Evolutionary conservation across 2,797 vertebrate species (phyloP).

Genomic region (Siniperca obscura): DNA sequence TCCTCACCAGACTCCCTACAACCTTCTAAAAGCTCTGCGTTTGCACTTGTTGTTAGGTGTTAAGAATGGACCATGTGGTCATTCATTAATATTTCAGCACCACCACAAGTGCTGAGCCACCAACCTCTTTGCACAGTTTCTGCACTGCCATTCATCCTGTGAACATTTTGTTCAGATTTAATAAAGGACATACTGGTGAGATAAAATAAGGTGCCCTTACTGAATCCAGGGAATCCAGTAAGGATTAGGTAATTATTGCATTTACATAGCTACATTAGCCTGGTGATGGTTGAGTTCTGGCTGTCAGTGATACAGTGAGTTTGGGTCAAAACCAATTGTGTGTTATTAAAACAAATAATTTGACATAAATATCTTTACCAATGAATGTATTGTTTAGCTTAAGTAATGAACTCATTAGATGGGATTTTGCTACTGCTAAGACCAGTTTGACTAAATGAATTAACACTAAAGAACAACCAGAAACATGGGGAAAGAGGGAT

Average conservation of each 20-base stretch:
- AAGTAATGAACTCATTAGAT: not conserved
- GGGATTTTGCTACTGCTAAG: not conserved
- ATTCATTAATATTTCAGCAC: slow-evolving; percentile 46
- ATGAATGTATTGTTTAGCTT: not conserved
- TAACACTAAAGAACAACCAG: not conserved
- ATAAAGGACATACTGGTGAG: not conserved
- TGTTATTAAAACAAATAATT: not conserved
- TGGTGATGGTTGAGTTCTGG: not conserved
- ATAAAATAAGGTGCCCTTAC: not conserved
- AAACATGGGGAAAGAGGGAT: not conserved
- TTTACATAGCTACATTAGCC: not conserved
- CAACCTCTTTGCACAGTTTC: slow-evolving; percentile 18
- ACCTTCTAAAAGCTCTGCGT: slow-evolving; percentile 13
- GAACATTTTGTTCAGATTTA: slow-evolving; percentile 26
- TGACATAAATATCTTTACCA: not conserved
- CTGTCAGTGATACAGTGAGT: not conserved
- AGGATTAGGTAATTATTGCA: slow-evolving; percentile 9
- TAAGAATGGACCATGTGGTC: slow-evolving; percentile 29
- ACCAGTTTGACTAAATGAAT: not conserved
- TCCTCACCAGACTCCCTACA: slow-evolving; percentile 30
- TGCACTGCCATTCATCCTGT: slow-evolving; percentile 16
- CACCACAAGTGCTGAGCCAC: slow-evolving; percentile 16
- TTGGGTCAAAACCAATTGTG: not conserved
- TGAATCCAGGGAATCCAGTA: slow-evolving; percentile 1
- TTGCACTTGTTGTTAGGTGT: slow-evolving; percentile 26